These are phyloP conservation scores for Triplophysa bombifrons DNA, from an alignment of 2,797 vertebrate genomes.

Conservation along the genomic window DNA sequence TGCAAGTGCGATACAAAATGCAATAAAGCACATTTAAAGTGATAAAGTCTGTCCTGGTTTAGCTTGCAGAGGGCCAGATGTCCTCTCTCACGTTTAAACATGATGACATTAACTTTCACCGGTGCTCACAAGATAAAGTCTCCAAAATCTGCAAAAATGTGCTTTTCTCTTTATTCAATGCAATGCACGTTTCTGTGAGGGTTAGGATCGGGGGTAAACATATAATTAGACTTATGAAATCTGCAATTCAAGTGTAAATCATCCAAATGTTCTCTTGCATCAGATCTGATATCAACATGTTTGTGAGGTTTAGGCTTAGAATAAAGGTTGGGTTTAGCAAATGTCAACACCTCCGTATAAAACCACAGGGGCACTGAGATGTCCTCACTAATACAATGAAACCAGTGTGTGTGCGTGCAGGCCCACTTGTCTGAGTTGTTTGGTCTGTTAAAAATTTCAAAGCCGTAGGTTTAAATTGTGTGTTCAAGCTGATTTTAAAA, in stretches of 20 bases:
- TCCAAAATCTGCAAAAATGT: no score
- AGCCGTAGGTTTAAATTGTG: not conserved
- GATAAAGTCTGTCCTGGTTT: not conserved
- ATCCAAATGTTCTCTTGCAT: not conserved
- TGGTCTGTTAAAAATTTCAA: constrained; percentile 45
- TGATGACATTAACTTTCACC: no score
- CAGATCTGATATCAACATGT: not conserved
- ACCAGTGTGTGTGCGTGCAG: constrained; percentile 55
- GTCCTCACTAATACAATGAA: no score
- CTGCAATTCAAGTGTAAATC: no score
- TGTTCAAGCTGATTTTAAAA: constrained; percentile 4
- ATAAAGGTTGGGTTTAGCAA: not conserved
- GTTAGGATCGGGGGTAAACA: no score
- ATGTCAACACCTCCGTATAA: not conserved
- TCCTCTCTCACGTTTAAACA: no score
- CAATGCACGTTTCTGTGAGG: no score
- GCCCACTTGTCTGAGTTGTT: constrained; percentile 63
- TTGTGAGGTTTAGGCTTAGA: not conserved
- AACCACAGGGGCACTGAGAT: not conserved
- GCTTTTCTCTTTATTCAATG: no score
- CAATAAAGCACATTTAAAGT: no score
- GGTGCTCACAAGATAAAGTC: no score
- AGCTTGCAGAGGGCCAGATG: not conserved
- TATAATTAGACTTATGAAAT: no score
- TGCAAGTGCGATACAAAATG: no score